Conservation (phyloP, 2,888 invertebrate species). For the Heliconius erato region DNA sequence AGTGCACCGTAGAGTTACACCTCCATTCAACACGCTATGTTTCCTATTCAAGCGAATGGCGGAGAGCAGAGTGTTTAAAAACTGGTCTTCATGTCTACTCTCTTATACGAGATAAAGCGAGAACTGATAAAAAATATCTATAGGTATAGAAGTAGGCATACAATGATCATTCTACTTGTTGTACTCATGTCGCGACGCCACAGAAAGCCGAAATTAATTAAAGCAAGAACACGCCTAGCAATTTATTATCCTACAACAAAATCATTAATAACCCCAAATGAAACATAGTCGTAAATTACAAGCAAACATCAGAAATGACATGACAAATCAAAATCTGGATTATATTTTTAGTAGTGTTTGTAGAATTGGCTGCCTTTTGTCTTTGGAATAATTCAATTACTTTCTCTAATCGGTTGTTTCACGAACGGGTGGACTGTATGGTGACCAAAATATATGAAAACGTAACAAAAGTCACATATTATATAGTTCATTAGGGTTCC, state of each 20-base stretch:
- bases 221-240: slow-evolving; percentile 13
- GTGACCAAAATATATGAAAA: slow-evolving; percentile 46
- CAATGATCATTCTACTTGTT: not conserved
- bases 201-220: slow-evolving; percentile 15
- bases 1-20: too few relatives aligned
- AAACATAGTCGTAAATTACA: slow-evolving; percentile 20
- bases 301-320: slow-evolving; percentile 3
- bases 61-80: too few relatives aligned
- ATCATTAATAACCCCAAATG: slow-evolving; percentile 21
- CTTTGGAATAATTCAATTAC: slow-evolving; percentile 57
- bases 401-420: slow-evolving; percentile 66
- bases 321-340: slow-evolving; percentile 21
- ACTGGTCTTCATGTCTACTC: too few relatives aligned
- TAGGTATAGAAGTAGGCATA: not conserved
- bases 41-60: too few relatives aligned
- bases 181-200: slow-evolving; percentile 5
- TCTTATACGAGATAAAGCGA: not conserved
- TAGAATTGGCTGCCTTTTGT: not conserved
- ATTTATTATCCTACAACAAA: slow-evolving; percentile 16
- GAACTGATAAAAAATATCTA: not conserved
- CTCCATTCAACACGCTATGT: too few relatives aligned
- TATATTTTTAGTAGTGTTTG: slow-evolving; percentile 1
- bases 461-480: too few relatives aligned
- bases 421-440: slow-evolving; percentile 60
- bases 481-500: too few relatives aligned